Percentiles rank a stretch among this genome's conserved stretches.
These are phyloP conservation scores for Zaprionus taronus DNA, from an alignment of 1,140 invertebrate species.

Conservation along the genomic window DNA sequence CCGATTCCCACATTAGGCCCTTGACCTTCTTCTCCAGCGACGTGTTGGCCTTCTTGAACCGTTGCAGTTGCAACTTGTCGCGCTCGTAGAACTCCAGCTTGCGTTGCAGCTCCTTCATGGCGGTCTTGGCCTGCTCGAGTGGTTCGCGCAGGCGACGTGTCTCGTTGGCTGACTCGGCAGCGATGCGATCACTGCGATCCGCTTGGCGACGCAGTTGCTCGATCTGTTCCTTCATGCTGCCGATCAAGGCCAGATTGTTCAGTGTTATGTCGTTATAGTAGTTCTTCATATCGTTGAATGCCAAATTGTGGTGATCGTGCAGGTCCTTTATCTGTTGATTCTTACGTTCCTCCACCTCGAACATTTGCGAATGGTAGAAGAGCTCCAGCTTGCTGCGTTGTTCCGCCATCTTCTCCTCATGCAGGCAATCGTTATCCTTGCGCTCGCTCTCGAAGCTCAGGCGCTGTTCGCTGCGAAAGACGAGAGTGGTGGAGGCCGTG, in stretches of 20 bases:
- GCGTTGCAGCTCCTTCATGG: conserved; percentile 89
- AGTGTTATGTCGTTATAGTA: conserved; percentile 97
- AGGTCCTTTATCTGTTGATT: conserved; percentile 93
- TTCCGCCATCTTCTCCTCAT: conserved; percentile 91
- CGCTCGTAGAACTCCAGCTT: conserved; percentile 93
- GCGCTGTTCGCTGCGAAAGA: conserved; percentile 57
- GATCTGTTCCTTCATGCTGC: conserved; percentile 94
- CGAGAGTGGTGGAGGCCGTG: background rate
- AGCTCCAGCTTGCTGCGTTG: conserved; percentile 91
- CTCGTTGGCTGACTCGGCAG: conserved; percentile 87
- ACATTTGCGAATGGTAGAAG: conserved; percentile 91
- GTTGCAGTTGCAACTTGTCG: conserved; percentile 87
- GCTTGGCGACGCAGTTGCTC: conserved; percentile 92
- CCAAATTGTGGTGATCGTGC: conserved; percentile 92
- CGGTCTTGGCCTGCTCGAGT: conserved; percentile 88
- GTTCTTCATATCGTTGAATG: conserved; percentile 94
- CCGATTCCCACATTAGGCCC: conserved; percentile 90
- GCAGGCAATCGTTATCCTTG: conserved; percentile 92
- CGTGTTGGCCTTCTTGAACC: conserved; percentile 86
- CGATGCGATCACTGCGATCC: conserved; percentile 88
- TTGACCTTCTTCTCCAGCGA: conserved; percentile 88
- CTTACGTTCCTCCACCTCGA: conserved; percentile 95
- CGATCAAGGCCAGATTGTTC: conserved; percentile 94
- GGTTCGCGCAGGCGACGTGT: conserved; percentile 90
- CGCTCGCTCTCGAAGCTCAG: conserved; percentile 88